Conservation (phyloP, 2,888 invertebrate genomes). For the Papilio gigon region DNA sequence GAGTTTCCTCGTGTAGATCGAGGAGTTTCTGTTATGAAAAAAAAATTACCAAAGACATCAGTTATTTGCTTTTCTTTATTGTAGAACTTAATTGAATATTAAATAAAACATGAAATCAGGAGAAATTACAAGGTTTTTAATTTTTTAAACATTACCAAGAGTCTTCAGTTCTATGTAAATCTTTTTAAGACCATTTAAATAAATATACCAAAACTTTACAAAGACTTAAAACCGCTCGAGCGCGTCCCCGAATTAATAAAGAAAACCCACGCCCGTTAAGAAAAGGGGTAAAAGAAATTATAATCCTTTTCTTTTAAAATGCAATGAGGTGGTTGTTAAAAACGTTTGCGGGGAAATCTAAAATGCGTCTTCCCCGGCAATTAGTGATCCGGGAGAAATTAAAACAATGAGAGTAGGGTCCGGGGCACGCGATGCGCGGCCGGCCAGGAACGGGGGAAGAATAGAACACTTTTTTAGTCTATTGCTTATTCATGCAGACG, state of each 20-base stretch:
- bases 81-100: not conserved
- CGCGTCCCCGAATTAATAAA: conserved; percentile 76
- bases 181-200: conserved; percentile 22
- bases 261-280: conserved; percentile 60
- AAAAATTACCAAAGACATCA: not conserved
- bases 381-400: conserved; percentile 78
- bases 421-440: conserved; percentile 49
- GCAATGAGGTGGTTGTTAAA: conserved; percentile 81
- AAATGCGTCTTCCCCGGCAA: conserved; percentile 76
- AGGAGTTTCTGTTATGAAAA: not conserved
- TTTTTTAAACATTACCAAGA: not conserved
- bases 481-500: conserved; percentile 27
- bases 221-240: conserved; percentile 53
- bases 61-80: not conserved
- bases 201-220: conserved; percentile 32
- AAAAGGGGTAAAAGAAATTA: conserved; percentile 72
- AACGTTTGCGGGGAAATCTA: conserved; percentile 79
- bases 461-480: conserved; percentile 50
- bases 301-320: conserved; percentile 82
- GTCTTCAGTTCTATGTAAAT: not conserved
- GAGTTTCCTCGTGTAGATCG: not conserved
- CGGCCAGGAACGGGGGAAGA: conserved; percentile 50
- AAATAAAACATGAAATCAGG: not conserved
- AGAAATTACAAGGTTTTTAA: not conserved
- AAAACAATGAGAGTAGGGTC: conserved; percentile 73